Conservation (phyloP, 2,113 vertebrate species). For the Atractosteus spatula region DNA sequence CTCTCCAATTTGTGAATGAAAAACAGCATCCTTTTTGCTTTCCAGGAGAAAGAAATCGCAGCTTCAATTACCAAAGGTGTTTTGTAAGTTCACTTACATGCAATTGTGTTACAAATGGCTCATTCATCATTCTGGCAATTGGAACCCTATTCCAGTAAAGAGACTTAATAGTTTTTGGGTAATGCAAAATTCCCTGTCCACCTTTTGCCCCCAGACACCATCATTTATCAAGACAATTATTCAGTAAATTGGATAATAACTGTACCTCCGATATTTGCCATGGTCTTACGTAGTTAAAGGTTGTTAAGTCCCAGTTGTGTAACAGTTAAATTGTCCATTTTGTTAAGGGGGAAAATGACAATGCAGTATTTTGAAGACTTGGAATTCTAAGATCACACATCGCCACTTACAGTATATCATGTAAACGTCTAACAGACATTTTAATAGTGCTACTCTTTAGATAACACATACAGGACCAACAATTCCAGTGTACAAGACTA, state of each 20-base stretch:
- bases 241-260: constrained; percentile 4
- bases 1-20: background rate
- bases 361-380: background rate
- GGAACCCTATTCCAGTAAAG: constrained; percentile 9
- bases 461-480: too few species aligned
- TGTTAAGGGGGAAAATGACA: background rate
- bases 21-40: background rate
- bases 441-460: too few species aligned
- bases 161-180: constrained; percentile 9
- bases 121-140: constrained; percentile 16
- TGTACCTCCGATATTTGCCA: constrained; percentile 3
- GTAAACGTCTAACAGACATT: too few species aligned
- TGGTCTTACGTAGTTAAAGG: background rate
- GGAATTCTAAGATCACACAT: background rate
- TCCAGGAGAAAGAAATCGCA: background rate
- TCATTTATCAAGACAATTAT: constrained; percentile 5
- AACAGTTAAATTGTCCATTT: background rate
- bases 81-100: constrained; percentile 13
- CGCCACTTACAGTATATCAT: background rate
- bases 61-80: constrained; percentile 6
- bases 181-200: background rate
- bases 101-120: constrained; percentile 9
- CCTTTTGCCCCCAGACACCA: background rate
- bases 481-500: too few species aligned
- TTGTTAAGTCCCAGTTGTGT: background rate